Evolutionary conservation across 2,113 vertebrate genomes (phyloP), one percentile per base, ranked within the genome.

Genomic region (Gallinago paraguaiae): DNA sequence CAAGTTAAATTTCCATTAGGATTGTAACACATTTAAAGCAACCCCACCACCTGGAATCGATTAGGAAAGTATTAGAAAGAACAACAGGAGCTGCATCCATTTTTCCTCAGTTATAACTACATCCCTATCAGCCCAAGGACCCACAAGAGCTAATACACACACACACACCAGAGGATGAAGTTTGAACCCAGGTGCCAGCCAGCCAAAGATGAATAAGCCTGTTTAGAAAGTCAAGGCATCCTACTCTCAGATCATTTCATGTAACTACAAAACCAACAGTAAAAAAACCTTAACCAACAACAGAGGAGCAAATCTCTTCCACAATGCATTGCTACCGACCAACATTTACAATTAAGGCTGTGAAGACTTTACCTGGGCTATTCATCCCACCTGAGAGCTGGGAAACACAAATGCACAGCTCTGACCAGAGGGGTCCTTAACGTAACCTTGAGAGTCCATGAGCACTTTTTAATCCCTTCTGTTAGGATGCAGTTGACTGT

Each of bases 371-470:
- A 63, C 19, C 17, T 35, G 23, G 17, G 25, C 31, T 79, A 11
- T 45, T 82, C 37, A 53, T 28, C 11, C 43, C 27, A 35, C 7
- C 1, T 2, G n/a, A 87, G 13, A 72, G 11, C 57, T 65, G 18
- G 53, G 53, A 92, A 76, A 53, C 24, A 67, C 24, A 31, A 48
- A 17, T 4, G 13, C 56, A 63, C n/a, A 68, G 46, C 43, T 81
- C 50, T 70, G 41, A 86, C n/a, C 31, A 12, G 1, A 56, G 33
- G 6, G 35, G 11, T 71, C 78, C 15, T n/a, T 35, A 67, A 68
- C 0, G 0, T 13, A 86, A 19, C 27, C 51, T 63, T 3, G 0
- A 65, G 65, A 65, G 67, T 53, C 0, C 1, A 75, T 11, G 9
- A 60, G 25, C 27, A 33, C 31, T 41, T 92, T 71, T 37, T 27